Evolutionary conservation across 2,113 vertebrate species (phyloP).

Genomic region (Mugil cephalus): DNA sequence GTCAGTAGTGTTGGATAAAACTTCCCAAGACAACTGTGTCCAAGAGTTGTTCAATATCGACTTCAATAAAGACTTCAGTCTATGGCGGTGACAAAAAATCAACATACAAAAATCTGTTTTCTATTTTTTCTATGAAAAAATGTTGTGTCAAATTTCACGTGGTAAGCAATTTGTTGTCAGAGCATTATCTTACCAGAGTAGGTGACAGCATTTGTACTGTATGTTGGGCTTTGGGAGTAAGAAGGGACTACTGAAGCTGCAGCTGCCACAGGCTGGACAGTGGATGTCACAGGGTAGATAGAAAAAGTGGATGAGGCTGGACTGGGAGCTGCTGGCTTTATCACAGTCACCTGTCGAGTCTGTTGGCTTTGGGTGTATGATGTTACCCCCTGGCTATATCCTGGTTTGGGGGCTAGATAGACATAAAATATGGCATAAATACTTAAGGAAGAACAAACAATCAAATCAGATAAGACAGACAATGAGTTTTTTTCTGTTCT

Average conservation of each 20-base stretch:
- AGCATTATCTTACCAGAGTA: slow-evolving; percentile 85
- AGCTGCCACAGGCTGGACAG: slow-evolving; percentile 93
- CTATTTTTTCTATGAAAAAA: too few species aligned
- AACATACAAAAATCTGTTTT: too few species aligned
- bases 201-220: slow-evolving; percentile 97
- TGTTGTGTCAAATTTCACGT: too few species aligned
- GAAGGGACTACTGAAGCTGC: slow-evolving; percentile 95
- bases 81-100: too few species aligned
- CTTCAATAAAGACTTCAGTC: too few species aligned
- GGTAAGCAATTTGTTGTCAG: too few species aligned
- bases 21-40: too few species aligned
- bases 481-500: too few species aligned
- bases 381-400: slow-evolving; percentile 94
- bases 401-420: slow-evolving; percentile 91
- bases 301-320: slow-evolving; percentile 96
- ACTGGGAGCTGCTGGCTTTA: slow-evolving; percentile 96
- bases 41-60: too few species aligned
- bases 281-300: slow-evolving; percentile 97
- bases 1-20: too few species aligned
- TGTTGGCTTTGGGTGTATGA: slow-evolving; percentile 97
- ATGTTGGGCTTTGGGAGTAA: slow-evolving; percentile 96
- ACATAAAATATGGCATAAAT: neutral
- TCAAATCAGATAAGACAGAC: too few species aligned
- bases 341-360: slow-evolving; percentile 96
- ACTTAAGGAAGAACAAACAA: too few species aligned